Conservation (phyloP, 2,113 vertebrate species). For the Bos javanicus region DNA sequence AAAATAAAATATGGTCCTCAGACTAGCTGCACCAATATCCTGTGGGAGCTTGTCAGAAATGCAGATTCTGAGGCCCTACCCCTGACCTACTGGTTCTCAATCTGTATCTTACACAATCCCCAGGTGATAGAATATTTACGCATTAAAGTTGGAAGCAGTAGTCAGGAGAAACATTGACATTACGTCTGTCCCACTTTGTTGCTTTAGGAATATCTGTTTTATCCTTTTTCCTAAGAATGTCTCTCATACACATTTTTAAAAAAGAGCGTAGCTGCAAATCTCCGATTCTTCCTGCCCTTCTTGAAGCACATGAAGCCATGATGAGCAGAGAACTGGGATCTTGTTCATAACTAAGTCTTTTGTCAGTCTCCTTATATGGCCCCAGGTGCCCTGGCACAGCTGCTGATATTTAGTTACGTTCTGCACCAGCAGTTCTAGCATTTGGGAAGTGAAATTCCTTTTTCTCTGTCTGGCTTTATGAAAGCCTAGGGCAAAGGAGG, state of each 20-base stretch:
- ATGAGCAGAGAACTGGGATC: conserved; percentile 52
- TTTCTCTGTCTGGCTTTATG: conserved; percentile 66
- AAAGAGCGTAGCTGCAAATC: background rate
- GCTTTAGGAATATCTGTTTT: conserved; percentile 19
- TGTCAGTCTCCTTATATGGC: conserved; percentile 72
- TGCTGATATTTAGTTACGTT: conserved; percentile 77
- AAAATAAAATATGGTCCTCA: background rate
- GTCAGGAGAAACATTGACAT: background rate
- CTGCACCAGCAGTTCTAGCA: conserved; percentile 79
- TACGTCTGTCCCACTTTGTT: background rate
- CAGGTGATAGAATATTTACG: background rate
- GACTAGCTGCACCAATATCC: background rate
- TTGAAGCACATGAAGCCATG: conserved; percentile 30
- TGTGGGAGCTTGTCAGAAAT: background rate
- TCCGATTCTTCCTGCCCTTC: conserved; percentile 1
- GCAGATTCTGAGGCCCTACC: background rate
- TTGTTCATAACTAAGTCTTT: conserved; percentile 63
- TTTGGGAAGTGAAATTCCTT: conserved; percentile 75
- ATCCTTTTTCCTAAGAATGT: background rate
- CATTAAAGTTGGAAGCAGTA: background rate
- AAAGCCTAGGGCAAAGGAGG: conserved; percentile 50
- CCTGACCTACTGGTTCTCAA: background rate
- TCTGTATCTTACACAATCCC: background rate
- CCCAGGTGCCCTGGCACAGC: conserved; percentile 73
- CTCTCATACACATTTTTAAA: background rate